A percentile compares a stretch with the other conserved stretches of the same genome.
These are phyloP conservation scores for Colius striatus DNA, from an alignment of 2,113 vertebrate species.

Conservation along the genomic window DNA sequence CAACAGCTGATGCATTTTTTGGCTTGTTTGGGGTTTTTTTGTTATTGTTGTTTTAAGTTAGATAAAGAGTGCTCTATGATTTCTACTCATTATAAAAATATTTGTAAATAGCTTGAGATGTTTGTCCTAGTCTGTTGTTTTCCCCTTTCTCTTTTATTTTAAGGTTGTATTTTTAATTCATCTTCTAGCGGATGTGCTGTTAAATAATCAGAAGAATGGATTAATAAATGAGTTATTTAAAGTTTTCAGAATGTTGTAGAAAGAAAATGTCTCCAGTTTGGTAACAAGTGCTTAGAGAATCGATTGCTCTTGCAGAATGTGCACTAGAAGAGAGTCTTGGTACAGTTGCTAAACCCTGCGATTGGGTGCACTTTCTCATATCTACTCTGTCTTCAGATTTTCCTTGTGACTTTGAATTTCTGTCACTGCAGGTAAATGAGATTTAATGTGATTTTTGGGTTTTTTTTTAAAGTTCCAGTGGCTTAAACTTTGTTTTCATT, in stretches of 20 bases:
- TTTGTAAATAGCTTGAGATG: constrained; percentile 50
- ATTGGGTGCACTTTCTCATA: constrained; percentile 1
- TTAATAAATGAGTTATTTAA: constrained; percentile 20
- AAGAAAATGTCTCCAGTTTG: constrained; percentile 21
- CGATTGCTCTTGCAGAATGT: constrained; percentile 7
- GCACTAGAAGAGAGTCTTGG: constrained; percentile 10
- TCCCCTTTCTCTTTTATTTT: not conserved
- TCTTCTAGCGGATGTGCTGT: not conserved
- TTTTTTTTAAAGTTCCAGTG: constrained; percentile 52
- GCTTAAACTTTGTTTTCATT: constrained; percentile 77
- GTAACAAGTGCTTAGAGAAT: constrained; percentile 42
- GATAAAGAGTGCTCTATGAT: constrained; percentile 32
- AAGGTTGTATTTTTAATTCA: constrained; percentile 2
- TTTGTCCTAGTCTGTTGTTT: constrained; percentile 3
- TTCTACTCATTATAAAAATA: constrained; percentile 49
- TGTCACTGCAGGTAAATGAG: constrained; percentile 53
- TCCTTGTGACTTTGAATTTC: constrained; percentile 66
- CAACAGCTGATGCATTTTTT: constrained; percentile 2
- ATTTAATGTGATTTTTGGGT: constrained; percentile 60
- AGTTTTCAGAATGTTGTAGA: constrained; percentile 27
- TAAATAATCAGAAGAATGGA: not conserved
- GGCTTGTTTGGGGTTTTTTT: not conserved
- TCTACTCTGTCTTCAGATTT: constrained; percentile 46
- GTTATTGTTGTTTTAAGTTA: constrained; percentile 22
- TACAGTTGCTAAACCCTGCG: constrained; percentile 7